These are phyloP conservation scores for Tachystola acroxantha DNA, from an alignment of 2,888 invertebrate species.

Conservation along the genomic window DNA sequence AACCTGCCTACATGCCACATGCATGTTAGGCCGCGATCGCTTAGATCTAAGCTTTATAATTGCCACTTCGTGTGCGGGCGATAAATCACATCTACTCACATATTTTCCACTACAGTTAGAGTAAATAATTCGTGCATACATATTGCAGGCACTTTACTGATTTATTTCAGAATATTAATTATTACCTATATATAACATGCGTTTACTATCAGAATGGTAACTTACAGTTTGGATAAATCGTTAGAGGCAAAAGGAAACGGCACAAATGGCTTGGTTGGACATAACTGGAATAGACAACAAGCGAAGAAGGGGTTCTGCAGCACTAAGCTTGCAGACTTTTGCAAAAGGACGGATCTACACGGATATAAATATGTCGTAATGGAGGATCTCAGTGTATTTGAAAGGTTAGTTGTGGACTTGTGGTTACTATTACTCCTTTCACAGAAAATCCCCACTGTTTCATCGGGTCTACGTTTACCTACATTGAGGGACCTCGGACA, in stretches of 20 bases:
- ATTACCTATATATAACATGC: background rate
- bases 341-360: constrained; percentile 82
- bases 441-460: no score
- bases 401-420: constrained; percentile 74
- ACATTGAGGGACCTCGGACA: no score
- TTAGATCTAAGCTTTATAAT: constrained; percentile 42
- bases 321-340: constrained; percentile 74
- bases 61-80: constrained; percentile 30
- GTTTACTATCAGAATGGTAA: background rate
- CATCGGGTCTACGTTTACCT: no score
- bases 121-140: no score
- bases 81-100: constrained; percentile 26
- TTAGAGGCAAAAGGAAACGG: background rate
- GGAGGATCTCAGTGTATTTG: constrained; percentile 69
- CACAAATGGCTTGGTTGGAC: constrained; percentile 12
- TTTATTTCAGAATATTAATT: background rate
- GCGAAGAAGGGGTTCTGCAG: constrained; percentile 26
- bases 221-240: background rate
- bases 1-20: no score
- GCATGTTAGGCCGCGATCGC: constrained; percentile 1
- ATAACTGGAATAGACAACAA: constrained; percentile 1
- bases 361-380: constrained; percentile 84
- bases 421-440: no score
- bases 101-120: constrained; percentile 26
- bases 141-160: constrained; percentile 5